A percentile compares a stretch with the other conserved stretches of the same genome.
Evolutionary conservation across 2,113 vertebrate genomes (phyloP).

Genomic region (Indicator indicator): DNA sequence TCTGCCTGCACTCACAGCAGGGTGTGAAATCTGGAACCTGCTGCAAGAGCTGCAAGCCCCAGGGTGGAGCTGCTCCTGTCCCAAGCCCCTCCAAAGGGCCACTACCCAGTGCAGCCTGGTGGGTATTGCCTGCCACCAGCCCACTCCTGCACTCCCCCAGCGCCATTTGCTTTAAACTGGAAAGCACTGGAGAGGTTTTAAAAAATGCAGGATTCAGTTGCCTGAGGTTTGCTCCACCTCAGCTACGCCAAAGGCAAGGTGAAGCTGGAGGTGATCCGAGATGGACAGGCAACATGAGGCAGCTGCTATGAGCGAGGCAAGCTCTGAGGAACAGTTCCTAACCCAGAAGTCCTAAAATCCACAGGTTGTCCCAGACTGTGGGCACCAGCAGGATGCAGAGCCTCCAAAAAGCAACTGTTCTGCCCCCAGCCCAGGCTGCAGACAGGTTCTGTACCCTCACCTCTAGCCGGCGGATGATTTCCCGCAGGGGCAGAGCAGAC

Average conservation of each 20-base stretch:
- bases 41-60: background rate
- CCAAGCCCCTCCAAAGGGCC: background rate
- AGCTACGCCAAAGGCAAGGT: background rate
- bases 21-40: background rate
- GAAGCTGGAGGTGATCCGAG: background rate
- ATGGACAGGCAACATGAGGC: background rate
- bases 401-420: background rate
- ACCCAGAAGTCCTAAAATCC: background rate
- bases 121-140: background rate
- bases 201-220: background rate
- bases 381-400: background rate
- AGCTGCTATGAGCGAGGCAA: fast-evolving
- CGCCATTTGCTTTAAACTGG: background rate
- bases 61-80: background rate
- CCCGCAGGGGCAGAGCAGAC: slow-evolving; percentile 84
- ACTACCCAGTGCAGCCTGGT: background rate
- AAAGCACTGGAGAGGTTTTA: background rate
- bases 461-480: slow-evolving; percentile 93
- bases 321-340: background rate
- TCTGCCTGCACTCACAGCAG: background rate
- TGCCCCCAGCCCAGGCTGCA: background rate
- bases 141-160: background rate
- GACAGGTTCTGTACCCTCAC: slow-evolving; percentile 57
- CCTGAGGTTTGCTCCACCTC: background rate
- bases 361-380: fast-evolving